Evolutionary conservation across 1,140 invertebrate genomes (phyloP).

Genomic region (Plutomurus gul): DNA sequence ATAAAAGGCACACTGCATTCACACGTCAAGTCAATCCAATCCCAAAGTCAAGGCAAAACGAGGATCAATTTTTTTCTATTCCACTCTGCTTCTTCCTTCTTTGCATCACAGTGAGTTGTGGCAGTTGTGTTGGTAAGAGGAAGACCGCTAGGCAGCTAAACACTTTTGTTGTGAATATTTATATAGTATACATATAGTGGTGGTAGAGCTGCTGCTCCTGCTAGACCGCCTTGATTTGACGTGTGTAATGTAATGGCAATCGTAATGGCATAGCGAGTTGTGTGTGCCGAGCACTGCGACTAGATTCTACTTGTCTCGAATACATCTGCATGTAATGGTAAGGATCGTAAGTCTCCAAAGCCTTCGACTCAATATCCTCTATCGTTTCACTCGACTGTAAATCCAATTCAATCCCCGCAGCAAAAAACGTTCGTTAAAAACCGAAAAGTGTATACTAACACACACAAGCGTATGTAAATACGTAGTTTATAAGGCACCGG

Average conservation of each 20-base stretch:
- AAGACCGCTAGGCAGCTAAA: too few species aligned
- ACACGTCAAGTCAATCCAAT: slow-evolving; percentile 5
- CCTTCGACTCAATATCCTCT: not conserved
- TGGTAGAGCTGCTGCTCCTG: not conserved
- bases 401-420: slow-evolving; percentile 1
- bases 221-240: not conserved
- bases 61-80: not conserved
- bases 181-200: too few species aligned
- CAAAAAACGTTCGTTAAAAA: slow-evolving; percentile 24
- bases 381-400: not conserved
- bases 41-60: slow-evolving; percentile 16
- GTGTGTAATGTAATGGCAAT: too few species aligned
- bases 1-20: slow-evolving; percentile 8
- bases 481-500: not conserved
- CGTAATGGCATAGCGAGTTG: too few species aligned
- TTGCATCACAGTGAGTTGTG: not conserved
- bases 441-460: too few species aligned
- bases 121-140: too few species aligned
- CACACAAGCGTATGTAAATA: not conserved
- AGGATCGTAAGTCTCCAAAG: not conserved
- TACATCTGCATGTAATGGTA: not conserved
- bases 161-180: too few species aligned
- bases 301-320: too few species aligned
- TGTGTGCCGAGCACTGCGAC: too few species aligned
- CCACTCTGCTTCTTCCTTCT: not conserved